Evolutionary conservation across 2,113 vertebrate genomes (phyloP).

Genomic region (Tylochromis polylepis): DNA sequence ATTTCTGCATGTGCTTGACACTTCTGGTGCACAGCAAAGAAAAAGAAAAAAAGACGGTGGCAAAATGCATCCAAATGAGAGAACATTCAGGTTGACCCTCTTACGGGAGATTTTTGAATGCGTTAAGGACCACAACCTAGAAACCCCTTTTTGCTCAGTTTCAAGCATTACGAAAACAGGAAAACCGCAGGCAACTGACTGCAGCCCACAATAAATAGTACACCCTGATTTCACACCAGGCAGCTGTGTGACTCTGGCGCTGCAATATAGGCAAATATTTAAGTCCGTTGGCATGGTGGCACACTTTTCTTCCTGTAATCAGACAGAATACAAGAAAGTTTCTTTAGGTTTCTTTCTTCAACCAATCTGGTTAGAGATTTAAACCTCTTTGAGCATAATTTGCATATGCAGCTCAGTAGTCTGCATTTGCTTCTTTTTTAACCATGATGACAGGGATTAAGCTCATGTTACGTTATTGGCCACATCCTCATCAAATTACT

Average conservation of each 20-base stretch:
- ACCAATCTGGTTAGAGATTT: not conserved
- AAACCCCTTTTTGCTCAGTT: conserved; percentile 71
- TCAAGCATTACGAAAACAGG: conserved; percentile 72
- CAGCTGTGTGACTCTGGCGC: conserved; percentile 38
- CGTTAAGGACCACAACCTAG: conserved; percentile 72
- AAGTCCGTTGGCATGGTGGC: conserved; percentile 40
- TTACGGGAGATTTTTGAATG: conserved; percentile 21
- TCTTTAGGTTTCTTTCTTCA: not conserved
- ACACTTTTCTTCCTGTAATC: conserved; percentile 43
- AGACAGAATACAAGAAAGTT: not conserved
- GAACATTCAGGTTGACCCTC: conserved; percentile 49
- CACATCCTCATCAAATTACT: not conserved
- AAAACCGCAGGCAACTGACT: conserved; percentile 73
- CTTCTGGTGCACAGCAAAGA: conserved; percentile 44
- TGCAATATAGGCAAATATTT: conserved; percentile 38
- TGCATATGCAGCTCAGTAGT: not conserved
- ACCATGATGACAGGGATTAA: conserved; percentile 12
- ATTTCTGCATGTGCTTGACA: conserved; percentile 54
- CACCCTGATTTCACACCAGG: conserved; percentile 61
- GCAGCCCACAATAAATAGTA: conserved; percentile 58
- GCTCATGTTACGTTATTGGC: not conserved
- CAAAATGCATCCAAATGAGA: not conserved
- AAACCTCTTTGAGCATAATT: not conserved
- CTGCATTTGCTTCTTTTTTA: not conserved
- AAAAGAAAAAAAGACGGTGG: conserved; percentile 36